phyloP scores from a whole-genome alignment of 2,888 invertebrate species.

The Eupithecia vulgata region DNA sequence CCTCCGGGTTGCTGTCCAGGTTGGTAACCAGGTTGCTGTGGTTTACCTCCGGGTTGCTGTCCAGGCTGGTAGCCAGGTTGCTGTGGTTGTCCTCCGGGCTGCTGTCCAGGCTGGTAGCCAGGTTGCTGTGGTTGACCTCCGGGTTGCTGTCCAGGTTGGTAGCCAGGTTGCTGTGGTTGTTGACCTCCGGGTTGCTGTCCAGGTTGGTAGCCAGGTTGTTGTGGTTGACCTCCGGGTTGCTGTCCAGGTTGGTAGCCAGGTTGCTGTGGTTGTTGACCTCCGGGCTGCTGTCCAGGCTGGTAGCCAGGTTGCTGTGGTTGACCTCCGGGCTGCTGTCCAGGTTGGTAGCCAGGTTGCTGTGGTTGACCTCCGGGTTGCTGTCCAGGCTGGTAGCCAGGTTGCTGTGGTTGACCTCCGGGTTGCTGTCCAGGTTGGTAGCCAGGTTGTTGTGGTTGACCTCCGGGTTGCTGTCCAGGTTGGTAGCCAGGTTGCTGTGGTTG shows the following conservation, averaged over 20 bases:
- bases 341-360: conserved; percentile 37
- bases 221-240: conserved; percentile 36
- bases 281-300: conserved; percentile 33
- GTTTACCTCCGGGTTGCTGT: conserved; percentile 34
- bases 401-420: conserved; percentile 30
- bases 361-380: conserved; percentile 18
- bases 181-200: conserved; percentile 44
- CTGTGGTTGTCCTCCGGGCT: conserved; percentile 37
- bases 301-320: conserved; percentile 47
- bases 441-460: conserved; percentile 40
- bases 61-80: conserved; percentile 40
- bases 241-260: conserved; percentile 29
- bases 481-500: conserved; percentile 53
- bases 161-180: conserved; percentile 33
- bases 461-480: conserved; percentile 44
- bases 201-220: conserved; percentile 55
- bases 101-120: conserved; percentile 49
- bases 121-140: conserved; percentile 41
- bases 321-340: conserved; percentile 44
- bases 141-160: conserved; percentile 44
- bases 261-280: conserved; percentile 39
- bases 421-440: conserved; percentile 45
- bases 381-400: conserved; percentile 49
- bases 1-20: conserved; percentile 24
- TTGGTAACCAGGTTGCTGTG: background rate